phyloP scores from a whole-genome alignment of 2,797 vertebrate species.

The Chrysocyon brachyurus region DNA sequence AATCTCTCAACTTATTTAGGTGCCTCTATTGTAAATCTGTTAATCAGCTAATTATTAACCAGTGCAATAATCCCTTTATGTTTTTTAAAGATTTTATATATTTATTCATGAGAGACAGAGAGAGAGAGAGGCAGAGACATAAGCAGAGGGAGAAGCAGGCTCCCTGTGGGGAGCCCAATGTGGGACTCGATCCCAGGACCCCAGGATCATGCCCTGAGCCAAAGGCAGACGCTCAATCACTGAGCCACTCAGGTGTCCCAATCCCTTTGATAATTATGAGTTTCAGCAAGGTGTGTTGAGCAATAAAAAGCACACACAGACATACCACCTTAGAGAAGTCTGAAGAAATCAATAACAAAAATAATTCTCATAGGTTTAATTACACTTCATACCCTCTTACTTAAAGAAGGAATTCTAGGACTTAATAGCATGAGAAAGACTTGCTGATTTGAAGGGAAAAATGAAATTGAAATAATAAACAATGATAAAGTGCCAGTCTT shows the following conservation, averaged over 20 bases:
- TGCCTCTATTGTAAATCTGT: not conserved
- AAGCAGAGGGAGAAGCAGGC: too few relatives aligned
- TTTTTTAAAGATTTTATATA: too few relatives aligned
- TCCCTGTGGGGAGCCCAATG: too few relatives aligned
- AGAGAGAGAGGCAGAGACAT: too few relatives aligned
- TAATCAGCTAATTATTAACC: not conserved
- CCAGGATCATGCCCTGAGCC: too few relatives aligned
- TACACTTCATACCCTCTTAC: not conserved
- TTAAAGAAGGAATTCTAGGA: not conserved
- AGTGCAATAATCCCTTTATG: not conserved
- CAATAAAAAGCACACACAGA: not conserved
- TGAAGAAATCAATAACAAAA: conserved; percentile 29
- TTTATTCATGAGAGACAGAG: too few relatives aligned
- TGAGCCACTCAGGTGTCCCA: not conserved
- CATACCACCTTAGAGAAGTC: not conserved
- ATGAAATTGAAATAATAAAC: conserved; percentile 34
- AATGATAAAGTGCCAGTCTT: not conserved
- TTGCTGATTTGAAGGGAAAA: not conserved
- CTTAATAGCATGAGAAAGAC: not conserved
- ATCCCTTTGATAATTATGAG: not conserved
- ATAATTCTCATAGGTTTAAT: not conserved
- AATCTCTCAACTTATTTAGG: not conserved
- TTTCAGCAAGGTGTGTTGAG: not conserved
- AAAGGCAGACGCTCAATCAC: too few relatives aligned
- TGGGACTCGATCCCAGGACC: too few relatives aligned